phyloP scores from a whole-genome alignment of 92 coral and sea anemone species.

The Palythoa grandiflora region DNA sequence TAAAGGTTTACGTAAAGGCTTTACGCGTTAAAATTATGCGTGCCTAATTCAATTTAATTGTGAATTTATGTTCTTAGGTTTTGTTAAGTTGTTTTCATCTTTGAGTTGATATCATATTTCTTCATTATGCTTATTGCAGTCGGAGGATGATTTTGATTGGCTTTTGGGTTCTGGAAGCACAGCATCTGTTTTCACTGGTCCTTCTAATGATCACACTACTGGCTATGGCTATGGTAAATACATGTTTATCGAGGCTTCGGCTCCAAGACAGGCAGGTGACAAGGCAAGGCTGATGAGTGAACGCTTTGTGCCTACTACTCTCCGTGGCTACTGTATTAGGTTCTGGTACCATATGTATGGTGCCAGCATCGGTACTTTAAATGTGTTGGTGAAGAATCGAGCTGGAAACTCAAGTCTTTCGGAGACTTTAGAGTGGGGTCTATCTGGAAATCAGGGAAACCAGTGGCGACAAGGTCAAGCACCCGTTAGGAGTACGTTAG shows the following conservation, averaged over 20 bases:
- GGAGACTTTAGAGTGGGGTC: constrained; percentile 87
- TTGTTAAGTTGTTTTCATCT: background rate
- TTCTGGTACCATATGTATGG: constrained; percentile 99
- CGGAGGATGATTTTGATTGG: constrained; percentile 97
- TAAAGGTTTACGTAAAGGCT: too few species aligned
- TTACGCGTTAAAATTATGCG: too few species aligned
- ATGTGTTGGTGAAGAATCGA: constrained; percentile 86
- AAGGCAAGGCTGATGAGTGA: constrained; percentile 93
- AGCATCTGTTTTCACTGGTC: constrained; percentile 86
- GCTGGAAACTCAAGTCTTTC: constrained; percentile 76
- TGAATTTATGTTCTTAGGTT: background rate
- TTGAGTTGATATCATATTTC: background rate
- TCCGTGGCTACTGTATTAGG: constrained; percentile 84
- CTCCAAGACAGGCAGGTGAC: constrained; percentile 67
- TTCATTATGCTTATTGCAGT: background rate
- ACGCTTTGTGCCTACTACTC: constrained; percentile 82
- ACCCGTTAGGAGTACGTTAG: constrained; percentile 71
- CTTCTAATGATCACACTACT: constrained; percentile 89
- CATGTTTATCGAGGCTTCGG: constrained; percentile 83
- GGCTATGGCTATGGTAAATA: constrained; percentile 88
- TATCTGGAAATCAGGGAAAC: constrained; percentile 85
- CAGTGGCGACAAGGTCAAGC: constrained; percentile 93
- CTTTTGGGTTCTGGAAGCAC: constrained; percentile 87
- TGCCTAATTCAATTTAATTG: background rate
- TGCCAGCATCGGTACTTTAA: constrained; percentile 81